Base-by-base conservation (phyloP, 2,797 vertebrate species). In the Cryptoblepharus egeriae region DNA sequence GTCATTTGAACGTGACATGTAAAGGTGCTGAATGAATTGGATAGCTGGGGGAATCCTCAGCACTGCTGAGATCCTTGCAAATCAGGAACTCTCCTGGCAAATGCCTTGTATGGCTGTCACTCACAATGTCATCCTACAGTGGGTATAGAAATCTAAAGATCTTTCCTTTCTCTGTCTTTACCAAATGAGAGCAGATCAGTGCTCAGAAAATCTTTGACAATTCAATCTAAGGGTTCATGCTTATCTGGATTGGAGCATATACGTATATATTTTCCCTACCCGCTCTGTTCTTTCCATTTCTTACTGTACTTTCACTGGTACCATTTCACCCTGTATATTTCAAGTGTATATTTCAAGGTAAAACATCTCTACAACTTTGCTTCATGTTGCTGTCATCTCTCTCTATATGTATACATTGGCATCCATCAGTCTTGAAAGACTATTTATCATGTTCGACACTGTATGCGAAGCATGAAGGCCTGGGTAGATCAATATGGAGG, bases 381-480 rank as follows among this genome's bases (percentile, higher is more conserved):
- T 72, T 86, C 69, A 63, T 26, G 74, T 81, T 30, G 58, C 64
- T 3, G 3, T 78, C 84, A 35, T 75, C 83, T n/a, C n/a, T n/a
- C n/a, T n/a, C n/a, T n/a, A n/a, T n/a, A n/a, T n/a, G n/a, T n/a
- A n/a, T n/a, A n/a, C n/a, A n/a, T n/a, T n/a, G n/a, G n/a, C n/a
- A n/a, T n/a, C n/a, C n/a, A n/a, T n/a, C n/a, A n/a, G n/a, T n/a
- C n/a, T n/a, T n/a, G n/a, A n/a, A n/a, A n/a, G n/a, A n/a, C n/a
- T n/a, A n/a, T n/a, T n/a, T n/a, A n/a, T n/a, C n/a, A n/a, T n/a
- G n/a, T n/a, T n/a, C n/a, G n/a, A n/a, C n/a, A n/a, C n/a, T n/a
- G n/a, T n/a, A n/a, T n/a, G n/a, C n/a, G n/a, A n/a, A n/a, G n/a
- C n/a, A n/a, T n/a, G n/a, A n/a, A n/a, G n/a, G n/a, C n/a, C n/a